Percentiles rank a stretch among this genome's conserved stretches.
Evolutionary conservation across 2,113 vertebrate species (phyloP).

Genomic region (Ceratotherium simum): DNA sequence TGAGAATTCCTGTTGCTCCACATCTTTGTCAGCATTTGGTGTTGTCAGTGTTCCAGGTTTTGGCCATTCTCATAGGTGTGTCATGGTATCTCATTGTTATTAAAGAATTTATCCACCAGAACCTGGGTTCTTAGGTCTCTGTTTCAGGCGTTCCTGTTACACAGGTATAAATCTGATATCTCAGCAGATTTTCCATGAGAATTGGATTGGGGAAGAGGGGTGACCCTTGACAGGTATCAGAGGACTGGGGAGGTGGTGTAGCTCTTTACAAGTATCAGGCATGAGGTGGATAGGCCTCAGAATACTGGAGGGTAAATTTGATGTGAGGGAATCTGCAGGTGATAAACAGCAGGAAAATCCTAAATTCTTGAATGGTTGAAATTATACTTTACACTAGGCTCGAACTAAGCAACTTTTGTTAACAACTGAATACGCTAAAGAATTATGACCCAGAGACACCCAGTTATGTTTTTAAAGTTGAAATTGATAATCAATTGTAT

Average conservation of each 20-base stretch:
- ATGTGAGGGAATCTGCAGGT: background rate
- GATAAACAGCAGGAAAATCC: background rate
- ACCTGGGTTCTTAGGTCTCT: background rate
- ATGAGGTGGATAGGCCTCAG: background rate
- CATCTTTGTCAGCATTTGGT: background rate
- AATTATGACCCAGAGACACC: background rate
- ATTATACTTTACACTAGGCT: background rate
- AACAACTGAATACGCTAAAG: background rate
- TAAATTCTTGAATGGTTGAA: background rate
- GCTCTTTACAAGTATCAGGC: background rate
- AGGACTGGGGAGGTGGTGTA: background rate
- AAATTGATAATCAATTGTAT: background rate
- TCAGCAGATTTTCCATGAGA: background rate
- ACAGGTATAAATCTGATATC: background rate
- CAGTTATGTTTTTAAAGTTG: slow-evolving; percentile 21
- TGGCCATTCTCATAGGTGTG: background rate
- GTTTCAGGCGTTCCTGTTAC: background rate
- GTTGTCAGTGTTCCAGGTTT: background rate
- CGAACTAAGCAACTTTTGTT: background rate
- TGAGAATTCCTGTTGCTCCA: background rate
- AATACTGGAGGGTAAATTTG: background rate
- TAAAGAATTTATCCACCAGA: background rate
- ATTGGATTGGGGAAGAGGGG: background rate
- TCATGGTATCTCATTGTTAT: background rate
- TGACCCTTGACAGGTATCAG: background rate